Evolutionary conservation across 2,888 invertebrate genomes (phyloP).

Genomic region (Drosophila nr. fundita): DNA sequence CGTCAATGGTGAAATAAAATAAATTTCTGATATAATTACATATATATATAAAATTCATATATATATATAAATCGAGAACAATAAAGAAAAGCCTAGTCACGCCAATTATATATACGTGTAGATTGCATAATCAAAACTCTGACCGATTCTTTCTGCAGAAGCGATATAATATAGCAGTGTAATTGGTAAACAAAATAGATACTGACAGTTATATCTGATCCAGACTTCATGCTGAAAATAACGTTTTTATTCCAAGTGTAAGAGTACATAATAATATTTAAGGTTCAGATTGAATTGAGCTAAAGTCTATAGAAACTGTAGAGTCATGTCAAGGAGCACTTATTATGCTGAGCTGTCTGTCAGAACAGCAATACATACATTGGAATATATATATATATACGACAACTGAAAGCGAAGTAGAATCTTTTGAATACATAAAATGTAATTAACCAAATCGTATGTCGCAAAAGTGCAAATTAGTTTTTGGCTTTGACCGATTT

Average conservation of each 20-base stretch:
- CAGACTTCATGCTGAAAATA: not conserved
- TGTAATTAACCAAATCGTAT: conserved; percentile 37
- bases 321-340: conserved; percentile 13
- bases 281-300: conserved; percentile 11
- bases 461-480: conserved; percentile 44
- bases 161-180: not conserved
- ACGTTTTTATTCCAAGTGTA: not conserved
- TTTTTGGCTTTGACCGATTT: conserved; percentile 29
- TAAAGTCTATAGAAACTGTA: conserved; percentile 15
- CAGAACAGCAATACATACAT: conserved; percentile 8
- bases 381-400: conserved; percentile 6
- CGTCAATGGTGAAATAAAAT: no score
- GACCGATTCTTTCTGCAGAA: not conserved
- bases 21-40: not conserved
- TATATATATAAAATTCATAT: no score
- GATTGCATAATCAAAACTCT: not conserved
- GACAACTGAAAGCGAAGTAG: conserved; percentile 42
- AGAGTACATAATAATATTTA: conserved; percentile 1
- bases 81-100: not conserved
- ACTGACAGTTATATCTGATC: not conserved
- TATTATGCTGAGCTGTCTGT: conserved; percentile 35
- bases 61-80: not conserved
- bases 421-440: conserved; percentile 44
- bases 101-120: not conserved
- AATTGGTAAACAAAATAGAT: not conserved